phyloP scores from a whole-genome alignment of 2,113 vertebrate genomes.

The Zootoca vivipara region DNA sequence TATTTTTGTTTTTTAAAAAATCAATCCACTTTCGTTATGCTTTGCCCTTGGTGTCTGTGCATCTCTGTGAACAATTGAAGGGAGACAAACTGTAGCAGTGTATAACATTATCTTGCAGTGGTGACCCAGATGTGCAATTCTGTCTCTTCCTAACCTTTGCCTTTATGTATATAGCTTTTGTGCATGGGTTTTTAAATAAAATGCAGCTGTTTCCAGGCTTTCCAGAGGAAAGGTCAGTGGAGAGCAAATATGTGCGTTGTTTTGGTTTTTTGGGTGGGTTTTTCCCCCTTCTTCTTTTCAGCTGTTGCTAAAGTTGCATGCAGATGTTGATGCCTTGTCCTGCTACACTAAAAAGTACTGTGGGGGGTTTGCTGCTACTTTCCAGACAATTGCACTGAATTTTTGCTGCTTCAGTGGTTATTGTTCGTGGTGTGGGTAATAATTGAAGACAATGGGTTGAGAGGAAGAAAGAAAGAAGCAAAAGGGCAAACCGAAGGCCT shows the following conservation, averaged over 20 bases:
- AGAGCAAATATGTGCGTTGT: not conserved
- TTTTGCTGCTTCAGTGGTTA: conserved; percentile 63
- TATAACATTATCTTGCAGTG: accelerated
- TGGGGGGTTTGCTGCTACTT: conserved; percentile 55
- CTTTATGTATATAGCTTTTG: not conserved
- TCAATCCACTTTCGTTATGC: conserved; percentile 15
- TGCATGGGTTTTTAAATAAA: not conserved
- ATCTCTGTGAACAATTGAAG: not conserved
- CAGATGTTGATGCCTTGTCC: conserved; percentile 22
- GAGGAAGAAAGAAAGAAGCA: conserved; percentile 60
- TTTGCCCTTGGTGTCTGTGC: not conserved
- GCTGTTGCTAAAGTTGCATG: conserved; percentile 35
- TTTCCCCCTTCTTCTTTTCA: not conserved
- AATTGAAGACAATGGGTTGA: conserved; percentile 71
- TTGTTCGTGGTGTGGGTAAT: conserved; percentile 62
- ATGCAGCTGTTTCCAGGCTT: not conserved
- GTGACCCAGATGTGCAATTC: not conserved
- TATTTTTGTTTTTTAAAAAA: not conserved
- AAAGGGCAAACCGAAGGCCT: conserved; percentile 59
- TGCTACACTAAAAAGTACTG: conserved; percentile 27
- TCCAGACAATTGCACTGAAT: conserved; percentile 62
- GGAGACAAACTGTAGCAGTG: not conserved
- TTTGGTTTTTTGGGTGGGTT: no score
- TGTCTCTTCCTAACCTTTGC: not conserved
- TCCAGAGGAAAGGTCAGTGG: conserved; percentile 6